Base-by-base conservation (phyloP, 2,113 vertebrate genomes). In the Ciconia boyciana region DNA sequence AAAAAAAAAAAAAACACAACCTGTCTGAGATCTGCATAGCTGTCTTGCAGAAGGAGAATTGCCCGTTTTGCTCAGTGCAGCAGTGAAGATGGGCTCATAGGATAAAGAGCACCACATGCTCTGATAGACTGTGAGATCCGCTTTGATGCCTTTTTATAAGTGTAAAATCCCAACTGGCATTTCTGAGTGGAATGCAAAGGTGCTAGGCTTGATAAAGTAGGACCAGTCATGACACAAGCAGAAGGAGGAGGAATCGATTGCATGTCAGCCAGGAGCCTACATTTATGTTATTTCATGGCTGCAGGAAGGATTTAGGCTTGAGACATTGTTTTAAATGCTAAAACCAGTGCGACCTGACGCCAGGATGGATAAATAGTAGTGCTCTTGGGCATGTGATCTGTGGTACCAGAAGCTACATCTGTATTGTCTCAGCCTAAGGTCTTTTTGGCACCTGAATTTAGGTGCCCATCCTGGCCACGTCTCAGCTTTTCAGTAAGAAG, bases 21-120 rank as follows among this genome's bases (percentile, higher is more conserved):
- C 48, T 75, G 28, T 70, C 16, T 39, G 79, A 60, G 78, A 76
- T 83, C 43, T 82, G 87, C 77, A 87, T 80, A 70, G 39, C 78
- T 95, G 87, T 62, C 64, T 86, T 89, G 84, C 95, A 87, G 95
- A 93, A 93, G 94, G 90, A 95, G 78, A 96, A 96, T 80, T 93
- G 82, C 81, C 93, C 71, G 39, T 94, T 97, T 96, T 96, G 87
- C 74, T 96, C 84, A 71, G 70, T 10, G 51, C 82, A 87, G 94
- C 76, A 94, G 77, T 39, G 76, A 94, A 72, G 84, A 95, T 46
- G 85, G 78, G 71, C 62, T 90, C 14, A 6, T 1, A 94, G 70
- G 70, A 80, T 32, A 48, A 75, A 70, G 36, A 86, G 72, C 15
- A 54, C 78, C 76, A 72, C 84, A 74, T 62, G 49, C 74, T 86